Percentiles rank a stretch among this genome's conserved stretches.
Evolutionary conservation across 2,797 vertebrate genomes (phyloP).

Genomic region (Amblyopsis hoosieri): DNA sequence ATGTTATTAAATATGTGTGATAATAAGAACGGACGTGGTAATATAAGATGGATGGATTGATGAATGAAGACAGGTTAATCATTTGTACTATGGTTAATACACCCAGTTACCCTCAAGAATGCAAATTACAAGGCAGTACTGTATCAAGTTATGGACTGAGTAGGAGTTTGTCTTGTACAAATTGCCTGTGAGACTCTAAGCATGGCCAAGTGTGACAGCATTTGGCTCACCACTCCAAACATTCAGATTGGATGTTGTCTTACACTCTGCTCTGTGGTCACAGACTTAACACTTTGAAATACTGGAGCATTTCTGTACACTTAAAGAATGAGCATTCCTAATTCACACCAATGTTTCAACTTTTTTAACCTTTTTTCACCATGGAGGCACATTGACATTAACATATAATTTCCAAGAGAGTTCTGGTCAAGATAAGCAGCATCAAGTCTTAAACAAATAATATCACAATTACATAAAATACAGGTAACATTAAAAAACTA

Average conservation of each 20-base stretch:
- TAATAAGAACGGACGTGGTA: constrained; percentile 23
- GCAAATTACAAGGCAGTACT: constrained; percentile 59
- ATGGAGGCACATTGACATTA: too few relatives aligned
- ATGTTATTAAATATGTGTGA: not conserved
- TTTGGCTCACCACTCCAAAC: constrained; percentile 69
- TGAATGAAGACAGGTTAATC: constrained; percentile 32
- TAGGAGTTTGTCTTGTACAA: constrained; percentile 56
- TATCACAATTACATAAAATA: too few relatives aligned
- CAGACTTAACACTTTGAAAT: constrained; percentile 46
- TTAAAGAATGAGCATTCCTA: constrained; percentile 57
- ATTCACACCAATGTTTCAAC: not conserved
- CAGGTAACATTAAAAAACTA: too few relatives aligned
- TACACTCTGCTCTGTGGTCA: constrained; percentile 51
- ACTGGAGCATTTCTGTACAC: not conserved
- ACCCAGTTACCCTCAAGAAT: constrained; percentile 33
- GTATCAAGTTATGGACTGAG: constrained; percentile 44
- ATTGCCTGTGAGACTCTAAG: constrained; percentile 47
- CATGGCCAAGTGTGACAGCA: constrained; percentile 62
- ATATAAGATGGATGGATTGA: constrained; percentile 39
- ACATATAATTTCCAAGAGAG: too few relatives aligned
- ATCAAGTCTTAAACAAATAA: too few relatives aligned
- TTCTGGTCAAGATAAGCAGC: too few relatives aligned
- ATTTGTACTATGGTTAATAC: not conserved
- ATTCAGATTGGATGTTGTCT: constrained; percentile 56
- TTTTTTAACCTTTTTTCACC: too few relatives aligned